Conservation (phyloP, 2,113 vertebrate species). For the Chauna torquata region DNA sequence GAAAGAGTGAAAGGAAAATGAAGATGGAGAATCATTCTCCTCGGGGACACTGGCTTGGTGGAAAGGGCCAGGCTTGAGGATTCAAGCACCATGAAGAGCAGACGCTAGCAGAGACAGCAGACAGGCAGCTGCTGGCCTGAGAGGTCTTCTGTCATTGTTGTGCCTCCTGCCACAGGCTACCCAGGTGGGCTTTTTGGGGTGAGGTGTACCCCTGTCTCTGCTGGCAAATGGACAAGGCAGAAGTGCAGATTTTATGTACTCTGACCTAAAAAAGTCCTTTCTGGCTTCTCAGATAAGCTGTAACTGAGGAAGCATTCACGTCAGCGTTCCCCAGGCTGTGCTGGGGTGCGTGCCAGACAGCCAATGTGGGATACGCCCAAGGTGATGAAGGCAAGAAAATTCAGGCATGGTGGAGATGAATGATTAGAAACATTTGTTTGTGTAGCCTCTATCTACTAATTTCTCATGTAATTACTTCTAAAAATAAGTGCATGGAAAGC, state of each 20-base stretch:
- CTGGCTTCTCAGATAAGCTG: background rate
- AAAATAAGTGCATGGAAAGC: background rate
- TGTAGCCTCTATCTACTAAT: background rate
- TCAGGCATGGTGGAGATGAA: background rate
- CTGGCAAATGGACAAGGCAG: background rate
- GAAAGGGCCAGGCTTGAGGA: background rate
- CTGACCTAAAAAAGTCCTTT: background rate
- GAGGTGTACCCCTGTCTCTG: background rate
- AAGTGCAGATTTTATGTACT: background rate
- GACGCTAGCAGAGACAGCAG: background rate
- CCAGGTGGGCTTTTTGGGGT: background rate
- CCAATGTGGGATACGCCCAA: background rate
- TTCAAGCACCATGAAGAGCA: background rate
- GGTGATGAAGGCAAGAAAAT: background rate
- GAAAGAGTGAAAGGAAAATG: background rate
- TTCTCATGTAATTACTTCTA: background rate
- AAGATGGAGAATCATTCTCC: background rate
- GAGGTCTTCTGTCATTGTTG: background rate
- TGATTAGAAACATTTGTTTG: background rate
- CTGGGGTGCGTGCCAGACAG: background rate
- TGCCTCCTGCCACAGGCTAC: background rate
- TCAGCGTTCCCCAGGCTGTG: background rate
- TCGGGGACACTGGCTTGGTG: background rate
- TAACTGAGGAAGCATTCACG: background rate
- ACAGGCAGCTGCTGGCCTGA: background rate